Percentiles rank a stretch among this genome's conserved stretches.
These are phyloP conservation scores for Sebastiscus albofasciatus DNA, from an alignment of 2,797 vertebrate genomes.

Conservation along the genomic window DNA sequence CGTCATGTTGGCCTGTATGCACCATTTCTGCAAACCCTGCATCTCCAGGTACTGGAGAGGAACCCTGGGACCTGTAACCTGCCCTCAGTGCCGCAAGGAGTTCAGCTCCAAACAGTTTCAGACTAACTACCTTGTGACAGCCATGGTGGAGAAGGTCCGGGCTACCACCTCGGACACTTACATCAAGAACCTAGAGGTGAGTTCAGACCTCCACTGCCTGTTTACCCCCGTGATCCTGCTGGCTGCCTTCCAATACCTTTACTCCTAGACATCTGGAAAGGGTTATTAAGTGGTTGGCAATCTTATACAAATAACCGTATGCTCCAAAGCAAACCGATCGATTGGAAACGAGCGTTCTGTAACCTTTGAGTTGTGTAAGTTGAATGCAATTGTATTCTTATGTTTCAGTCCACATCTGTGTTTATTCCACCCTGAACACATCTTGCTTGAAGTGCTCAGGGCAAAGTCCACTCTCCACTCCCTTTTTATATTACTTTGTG, in stretches of 20 bases:
- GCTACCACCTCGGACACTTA: slow-evolving; percentile 69
- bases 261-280: neutral
- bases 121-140: slow-evolving; percentile 86
- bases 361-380: slow-evolving; percentile 6
- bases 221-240: neutral
- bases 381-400: neutral
- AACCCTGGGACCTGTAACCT: slow-evolving; percentile 67
- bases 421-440: slow-evolving; percentile 22
- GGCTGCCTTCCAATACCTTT: neutral
- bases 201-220: neutral
- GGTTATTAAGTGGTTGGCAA: neutral
- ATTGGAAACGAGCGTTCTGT: slow-evolving; percentile 1
- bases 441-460: slow-evolving; percentile 1
- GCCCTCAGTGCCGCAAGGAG: slow-evolving; percentile 87
- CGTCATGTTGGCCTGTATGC: slow-evolving; percentile 91
- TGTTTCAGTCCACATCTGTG: slow-evolving; percentile 35
- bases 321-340: slow-evolving; percentile 39
- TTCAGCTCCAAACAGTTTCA: slow-evolving; percentile 84
- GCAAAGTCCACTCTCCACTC: slow-evolving; percentile 51
- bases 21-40: slow-evolving; percentile 89
- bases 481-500: slow-evolving; percentile 27
- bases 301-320: slow-evolving; percentile 21
- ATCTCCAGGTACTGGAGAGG: slow-evolving; percentile 87
- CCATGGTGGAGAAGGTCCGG: slow-evolving; percentile 89
- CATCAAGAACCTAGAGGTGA: slow-evolving; percentile 80